Conservation (phyloP, 1,140 invertebrate genomes). For the Tetranychus urticae region DNA sequence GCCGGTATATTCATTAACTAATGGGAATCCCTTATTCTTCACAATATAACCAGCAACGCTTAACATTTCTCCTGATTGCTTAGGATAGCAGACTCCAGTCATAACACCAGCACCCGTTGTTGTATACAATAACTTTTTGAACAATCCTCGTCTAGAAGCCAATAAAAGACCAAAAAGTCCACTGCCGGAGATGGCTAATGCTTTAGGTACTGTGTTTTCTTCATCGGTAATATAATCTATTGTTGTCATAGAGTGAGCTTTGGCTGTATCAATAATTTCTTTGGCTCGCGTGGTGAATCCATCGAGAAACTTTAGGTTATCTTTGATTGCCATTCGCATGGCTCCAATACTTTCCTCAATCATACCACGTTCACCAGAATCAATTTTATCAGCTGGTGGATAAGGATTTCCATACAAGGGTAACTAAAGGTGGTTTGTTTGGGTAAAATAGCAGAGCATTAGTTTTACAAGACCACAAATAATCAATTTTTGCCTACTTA, state of each 20-base stretch:
- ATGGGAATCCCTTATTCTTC: background rate
- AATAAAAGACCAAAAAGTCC: slow-evolving; percentile 3
- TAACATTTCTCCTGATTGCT: background rate
- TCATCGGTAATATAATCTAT: slow-evolving; percentile 1
- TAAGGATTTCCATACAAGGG: slow-evolving; percentile 6
- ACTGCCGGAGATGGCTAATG: background rate
- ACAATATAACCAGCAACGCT: background rate
- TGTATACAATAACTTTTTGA: slow-evolving; percentile 3
- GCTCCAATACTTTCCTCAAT: background rate
- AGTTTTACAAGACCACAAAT: background rate
- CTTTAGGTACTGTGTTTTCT: background rate
- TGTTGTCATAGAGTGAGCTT: background rate
- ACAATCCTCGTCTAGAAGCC: slow-evolving; percentile 1
- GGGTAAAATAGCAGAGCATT: too few relatives aligned
- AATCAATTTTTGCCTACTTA: background rate
- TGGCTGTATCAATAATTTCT: background rate
- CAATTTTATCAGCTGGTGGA: slow-evolving; percentile 1
- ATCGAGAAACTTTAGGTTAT: background rate
- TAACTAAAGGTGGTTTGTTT: background rate
- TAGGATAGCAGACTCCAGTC: slow-evolving; percentile 3
- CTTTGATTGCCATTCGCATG: background rate
- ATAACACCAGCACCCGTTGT: background rate
- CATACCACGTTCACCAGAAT: background rate
- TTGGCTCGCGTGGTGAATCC: background rate
- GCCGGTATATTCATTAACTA: background rate